Conservation (phyloP, 1,140 invertebrate species). For the Nebria ingens region DNA sequence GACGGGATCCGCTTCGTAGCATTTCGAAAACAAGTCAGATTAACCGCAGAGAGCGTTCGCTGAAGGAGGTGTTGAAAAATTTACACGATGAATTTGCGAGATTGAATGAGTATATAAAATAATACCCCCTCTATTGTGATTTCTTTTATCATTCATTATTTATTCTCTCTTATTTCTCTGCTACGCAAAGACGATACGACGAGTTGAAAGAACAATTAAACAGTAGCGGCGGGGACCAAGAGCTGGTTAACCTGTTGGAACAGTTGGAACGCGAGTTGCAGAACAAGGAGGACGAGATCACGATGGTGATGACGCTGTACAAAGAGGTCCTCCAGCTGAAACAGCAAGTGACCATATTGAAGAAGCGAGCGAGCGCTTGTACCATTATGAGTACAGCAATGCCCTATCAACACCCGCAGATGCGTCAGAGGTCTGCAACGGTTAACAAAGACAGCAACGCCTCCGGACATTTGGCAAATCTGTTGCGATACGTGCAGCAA, state of each 20-base stretch:
- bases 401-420: conserved; percentile 12
- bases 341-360: conserved; percentile 35
- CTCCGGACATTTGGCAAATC: conserved; percentile 27
- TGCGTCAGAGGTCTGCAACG: conserved; percentile 13
- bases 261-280: conserved; percentile 35
- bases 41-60: conserved; percentile 20
- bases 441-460: conserved; percentile 24
- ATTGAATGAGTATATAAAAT: conserved; percentile 31
- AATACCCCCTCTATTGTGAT: no score
- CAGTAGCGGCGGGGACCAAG: conserved; percentile 25
- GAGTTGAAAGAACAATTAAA: conserved; percentile 29
- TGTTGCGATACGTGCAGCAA: conserved; percentile 29
- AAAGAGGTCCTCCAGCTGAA: conserved; percentile 40
- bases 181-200: conserved; percentile 36
- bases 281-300: conserved; percentile 42
- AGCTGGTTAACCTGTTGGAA: conserved; percentile 30
- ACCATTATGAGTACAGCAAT: conserved; percentile 12
- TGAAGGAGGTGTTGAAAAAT: conserved; percentile 35
- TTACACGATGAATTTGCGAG: conserved; percentile 38
- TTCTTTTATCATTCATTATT: no score
- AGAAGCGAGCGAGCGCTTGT: conserved; percentile 27
- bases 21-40: conserved; percentile 20
- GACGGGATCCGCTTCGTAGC: conserved; percentile 9
- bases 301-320: conserved; percentile 38
- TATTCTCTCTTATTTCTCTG: conserved; percentile 13